Conservation (phyloP, 2,888 invertebrate genomes). For the Aproaerema taeniolella region DNA sequence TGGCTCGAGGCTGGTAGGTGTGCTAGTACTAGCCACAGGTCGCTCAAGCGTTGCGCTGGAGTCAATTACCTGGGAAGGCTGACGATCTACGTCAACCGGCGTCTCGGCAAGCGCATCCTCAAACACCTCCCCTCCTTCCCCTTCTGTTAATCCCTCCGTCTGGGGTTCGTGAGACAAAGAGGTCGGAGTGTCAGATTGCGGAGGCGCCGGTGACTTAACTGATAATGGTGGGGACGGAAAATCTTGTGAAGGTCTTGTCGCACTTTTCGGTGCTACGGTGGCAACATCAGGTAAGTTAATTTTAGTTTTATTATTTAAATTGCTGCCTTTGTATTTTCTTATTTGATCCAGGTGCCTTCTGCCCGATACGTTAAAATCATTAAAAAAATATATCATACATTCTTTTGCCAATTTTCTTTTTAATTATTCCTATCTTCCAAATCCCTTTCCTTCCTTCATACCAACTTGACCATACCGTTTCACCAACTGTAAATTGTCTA, state of each 20-base stretch:
- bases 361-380: background rate
- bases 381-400: slow-evolving; percentile 3
- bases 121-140: too few relatives aligned
- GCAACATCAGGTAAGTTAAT: background rate
- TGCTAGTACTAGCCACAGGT: too few relatives aligned
- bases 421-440: slow-evolving; percentile 7
- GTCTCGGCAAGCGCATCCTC: too few relatives aligned
- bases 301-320: too few relatives aligned
- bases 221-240: background rate
- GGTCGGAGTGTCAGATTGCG: background rate
- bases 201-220: background rate
- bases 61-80: too few relatives aligned
- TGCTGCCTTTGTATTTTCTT: slow-evolving; percentile 5
- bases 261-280: background rate
- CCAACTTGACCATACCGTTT: slow-evolving; percentile 6
- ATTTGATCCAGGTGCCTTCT: slow-evolving; percentile 8
- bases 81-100: too few relatives aligned
- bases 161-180: background rate
- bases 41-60: too few relatives aligned
- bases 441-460: slow-evolving; percentile 2
- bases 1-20: background rate
- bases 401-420: slow-evolving; percentile 3
- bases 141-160: too few relatives aligned
- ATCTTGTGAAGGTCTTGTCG: background rate
- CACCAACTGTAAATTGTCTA: slow-evolving; percentile 4